Base-by-base conservation (phyloP, 2,888 invertebrate species). In the Pandemis corylana region DNA sequence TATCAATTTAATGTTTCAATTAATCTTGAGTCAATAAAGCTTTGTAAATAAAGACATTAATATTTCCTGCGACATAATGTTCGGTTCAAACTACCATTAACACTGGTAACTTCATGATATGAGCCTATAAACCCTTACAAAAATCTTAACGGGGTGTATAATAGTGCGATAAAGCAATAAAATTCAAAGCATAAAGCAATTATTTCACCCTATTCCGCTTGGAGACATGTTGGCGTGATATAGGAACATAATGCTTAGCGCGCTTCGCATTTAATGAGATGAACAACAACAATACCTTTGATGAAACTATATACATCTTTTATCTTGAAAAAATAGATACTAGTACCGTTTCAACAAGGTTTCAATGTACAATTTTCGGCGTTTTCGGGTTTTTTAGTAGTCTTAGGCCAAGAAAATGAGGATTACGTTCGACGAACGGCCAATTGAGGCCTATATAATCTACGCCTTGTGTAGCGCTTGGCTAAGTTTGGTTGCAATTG, bases 161-260 rank as follows among this genome's bases (percentile, higher is more conserved):
- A 82, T 81, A 80, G 81, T 79, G 80, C 78, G 80, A 81, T 83
- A 81, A 78, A 80, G 81, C 80, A 81, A 80, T 83, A 82, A 84
- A 84, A 82, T 83, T 80, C 80, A 74, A 79, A 75, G 80, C 81
- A 79, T 80, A 81, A 83, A 80, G 79, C 81, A 77, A 83, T 82
- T 81, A 80, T 78, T 80, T 73, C 74, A 78, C 81, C 81, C 81
- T 75, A 78, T 76, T 20, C 62, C 62, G 53, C 44, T 62, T 51
- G 42, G 42, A 51, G 51, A 59, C 6, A 67, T 53, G 76, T 69
- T 75, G 80, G 74, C 80, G 79, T 79, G 80, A 81, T 80, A 79
- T 75, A 77, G 78, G 74, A 73, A 77, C 70, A 63, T 68, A 68
- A 68, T 56, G 53, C n/a, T 68, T 53, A 9, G 20, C 42, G 63